phyloP scores from a whole-genome alignment of 2,797 vertebrate genomes.

The Cossypha polioptera region DNA sequence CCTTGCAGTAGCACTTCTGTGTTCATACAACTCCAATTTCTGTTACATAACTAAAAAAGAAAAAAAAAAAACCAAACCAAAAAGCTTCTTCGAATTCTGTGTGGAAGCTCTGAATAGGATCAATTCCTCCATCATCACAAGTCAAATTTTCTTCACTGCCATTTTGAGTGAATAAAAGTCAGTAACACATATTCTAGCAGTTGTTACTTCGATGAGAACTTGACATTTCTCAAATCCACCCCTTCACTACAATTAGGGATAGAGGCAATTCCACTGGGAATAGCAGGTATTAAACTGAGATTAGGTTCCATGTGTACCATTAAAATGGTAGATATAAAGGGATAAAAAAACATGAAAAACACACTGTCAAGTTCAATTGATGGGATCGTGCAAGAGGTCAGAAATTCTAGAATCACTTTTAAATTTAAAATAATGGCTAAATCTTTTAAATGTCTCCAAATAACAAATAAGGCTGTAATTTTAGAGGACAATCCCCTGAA shows the following conservation, averaged over 20 bases:
- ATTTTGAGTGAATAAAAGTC: background rate
- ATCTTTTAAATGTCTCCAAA: background rate
- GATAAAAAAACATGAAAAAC: background rate
- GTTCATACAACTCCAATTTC: background rate
- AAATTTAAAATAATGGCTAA: background rate
- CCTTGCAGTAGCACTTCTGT: background rate
- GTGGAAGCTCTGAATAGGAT: background rate
- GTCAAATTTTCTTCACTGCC: background rate
- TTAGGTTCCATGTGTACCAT: background rate
- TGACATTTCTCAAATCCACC: background rate
- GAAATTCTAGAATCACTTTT: background rate
- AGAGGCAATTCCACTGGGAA: background rate
- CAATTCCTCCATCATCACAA: background rate
- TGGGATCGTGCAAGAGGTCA: accelerated
- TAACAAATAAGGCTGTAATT: background rate
- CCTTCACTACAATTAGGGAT: background rate
- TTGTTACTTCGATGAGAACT: background rate
- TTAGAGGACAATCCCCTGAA: background rate
- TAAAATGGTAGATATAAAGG: background rate
- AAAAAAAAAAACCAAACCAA: no score
- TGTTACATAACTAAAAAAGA: background rate
- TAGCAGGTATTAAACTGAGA: background rate
- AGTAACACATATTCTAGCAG: background rate
- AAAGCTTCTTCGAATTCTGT: background rate
- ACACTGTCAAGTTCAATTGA: background rate